Evolutionary conservation across 2,888 invertebrate species (phyloP), one percentile per base, ranked within the genome.

Genomic region (Polietes domitor): DNA sequence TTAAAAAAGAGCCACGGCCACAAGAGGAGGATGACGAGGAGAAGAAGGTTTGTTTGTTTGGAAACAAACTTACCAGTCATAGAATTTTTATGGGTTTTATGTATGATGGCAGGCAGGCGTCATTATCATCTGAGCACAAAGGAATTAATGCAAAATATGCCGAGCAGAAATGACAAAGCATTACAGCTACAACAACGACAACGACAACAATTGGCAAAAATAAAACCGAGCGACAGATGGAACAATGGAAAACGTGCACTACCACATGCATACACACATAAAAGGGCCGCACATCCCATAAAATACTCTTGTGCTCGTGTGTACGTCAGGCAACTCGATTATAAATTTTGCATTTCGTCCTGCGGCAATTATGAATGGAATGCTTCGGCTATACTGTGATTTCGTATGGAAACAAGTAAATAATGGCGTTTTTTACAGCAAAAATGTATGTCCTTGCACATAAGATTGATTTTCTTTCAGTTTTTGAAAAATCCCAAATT

Each of bases 61-160:
- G 15, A 76, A 70, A 77, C 41, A 77, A 75, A 81, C 32, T 75
- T 74, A 70, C 78, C 78, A 78, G 81, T 76, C 61, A 43, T 79
- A 0, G 68, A 78, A 84, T 78, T 78, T 83, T 78, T 78, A 84
- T 79, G 84, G 76, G 24, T 81, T 84, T 84, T 79, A 75, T 83
- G 71, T 63, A 32, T 75, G 77, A 7, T 61, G 78, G 78, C 78
- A 73, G 72, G 76, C 83, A 80, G 78, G 61, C 84, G 78, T 79
- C 81, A 79, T 79, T 76, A 68, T 76, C 53, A 24, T 75, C 21
- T 12, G 5, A 68, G n/a, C 24, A 68, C 68, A 68, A 68, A 68
- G 24, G 43, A 68, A 32, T 63, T 63, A 71, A 71, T 53, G 50
- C 17, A 71, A 82, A 74, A 32, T 72, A 26, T 19, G 26, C 43